Conservation (phyloP, 2,113 vertebrate genomes). For the Anolis sagrei region DNA sequence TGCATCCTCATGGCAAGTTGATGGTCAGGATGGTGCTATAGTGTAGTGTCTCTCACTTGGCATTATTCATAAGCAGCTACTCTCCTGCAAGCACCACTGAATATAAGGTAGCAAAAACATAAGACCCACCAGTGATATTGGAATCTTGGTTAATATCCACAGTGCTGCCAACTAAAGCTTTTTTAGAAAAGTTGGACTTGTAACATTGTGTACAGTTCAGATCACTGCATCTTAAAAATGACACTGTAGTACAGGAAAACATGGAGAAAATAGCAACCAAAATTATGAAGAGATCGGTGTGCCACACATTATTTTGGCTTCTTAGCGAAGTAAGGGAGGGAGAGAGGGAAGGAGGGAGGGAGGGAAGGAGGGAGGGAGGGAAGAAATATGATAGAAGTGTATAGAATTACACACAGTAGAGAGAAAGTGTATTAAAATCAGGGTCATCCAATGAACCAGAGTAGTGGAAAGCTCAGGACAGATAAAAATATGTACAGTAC, state of each 20-base stretch:
- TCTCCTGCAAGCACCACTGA: too few relatives aligned
- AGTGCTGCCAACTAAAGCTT: too few relatives aligned
- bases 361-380: neutral
- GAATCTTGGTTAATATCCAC: too few relatives aligned
- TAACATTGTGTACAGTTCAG: neutral
- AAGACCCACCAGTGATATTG: too few relatives aligned
- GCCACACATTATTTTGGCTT: neutral
- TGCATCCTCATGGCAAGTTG: too few relatives aligned
- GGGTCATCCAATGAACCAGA: neutral
- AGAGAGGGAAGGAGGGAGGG: neutral
- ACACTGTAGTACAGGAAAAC: neutral
- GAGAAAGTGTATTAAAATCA: neutral
- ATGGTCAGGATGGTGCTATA: too few relatives aligned
- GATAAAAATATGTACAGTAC: neutral
- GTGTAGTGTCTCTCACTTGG: too few relatives aligned
- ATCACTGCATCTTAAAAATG: neutral
- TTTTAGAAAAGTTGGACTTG: too few relatives aligned
- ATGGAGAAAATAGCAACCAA: neutral
- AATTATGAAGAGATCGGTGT: neutral
- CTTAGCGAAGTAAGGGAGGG: neutral
- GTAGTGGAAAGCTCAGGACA: neutral
- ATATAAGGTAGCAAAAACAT: too few relatives aligned
- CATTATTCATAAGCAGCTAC: too few relatives aligned
- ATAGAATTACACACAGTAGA: too few relatives aligned
- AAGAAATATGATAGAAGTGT: neutral